phyloP scores from a whole-genome alignment of 2,797 vertebrate species.

The Myripristis jacobus region DNA sequence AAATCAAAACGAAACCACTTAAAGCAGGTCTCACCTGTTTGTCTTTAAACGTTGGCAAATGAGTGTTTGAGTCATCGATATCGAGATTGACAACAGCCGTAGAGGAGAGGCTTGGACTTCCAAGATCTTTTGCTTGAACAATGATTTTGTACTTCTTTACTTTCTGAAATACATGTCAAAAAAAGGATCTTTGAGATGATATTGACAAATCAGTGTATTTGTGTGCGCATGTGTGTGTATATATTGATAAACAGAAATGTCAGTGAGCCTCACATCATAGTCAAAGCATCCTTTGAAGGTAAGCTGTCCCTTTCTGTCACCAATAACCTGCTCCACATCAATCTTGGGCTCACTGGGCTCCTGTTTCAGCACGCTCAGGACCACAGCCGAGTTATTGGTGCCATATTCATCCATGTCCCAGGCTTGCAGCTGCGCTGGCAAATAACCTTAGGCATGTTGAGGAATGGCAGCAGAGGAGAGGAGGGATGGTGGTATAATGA shows the following conservation, averaged over 20 bases:
- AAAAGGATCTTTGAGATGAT: background rate
- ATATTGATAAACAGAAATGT: background rate
- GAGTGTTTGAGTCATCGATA: conserved; percentile 83
- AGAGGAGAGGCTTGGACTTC: conserved; percentile 74
- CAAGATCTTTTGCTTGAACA: conserved; percentile 80
- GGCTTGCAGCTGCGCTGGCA: conserved; percentile 62
- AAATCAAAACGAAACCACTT: too few species aligned
- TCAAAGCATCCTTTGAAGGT: conserved; percentile 82
- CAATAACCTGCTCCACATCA: background rate
- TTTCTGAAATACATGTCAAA: conserved; percentile 72
- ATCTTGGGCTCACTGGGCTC: conserved; percentile 72
- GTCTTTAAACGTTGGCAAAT: conserved; percentile 79
- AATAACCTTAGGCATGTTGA: conserved; percentile 47
- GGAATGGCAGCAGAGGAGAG: background rate
- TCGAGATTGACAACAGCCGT: conserved; percentile 69
- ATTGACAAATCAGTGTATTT: background rate
- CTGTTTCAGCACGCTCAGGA: conserved; percentile 78
- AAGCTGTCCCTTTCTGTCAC: conserved; percentile 56
- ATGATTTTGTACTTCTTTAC: conserved; percentile 71
- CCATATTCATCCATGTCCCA: conserved; percentile 78
- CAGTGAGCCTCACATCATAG: conserved; percentile 81
- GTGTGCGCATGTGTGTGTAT: background rate
- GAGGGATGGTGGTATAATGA: background rate
- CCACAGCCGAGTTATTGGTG: conserved; percentile 79
- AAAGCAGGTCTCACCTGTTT: conserved; percentile 53